phyloP scores from a whole-genome alignment of 64 coral and sea anemone species.

The Stichodactyla mertensii region DNA sequence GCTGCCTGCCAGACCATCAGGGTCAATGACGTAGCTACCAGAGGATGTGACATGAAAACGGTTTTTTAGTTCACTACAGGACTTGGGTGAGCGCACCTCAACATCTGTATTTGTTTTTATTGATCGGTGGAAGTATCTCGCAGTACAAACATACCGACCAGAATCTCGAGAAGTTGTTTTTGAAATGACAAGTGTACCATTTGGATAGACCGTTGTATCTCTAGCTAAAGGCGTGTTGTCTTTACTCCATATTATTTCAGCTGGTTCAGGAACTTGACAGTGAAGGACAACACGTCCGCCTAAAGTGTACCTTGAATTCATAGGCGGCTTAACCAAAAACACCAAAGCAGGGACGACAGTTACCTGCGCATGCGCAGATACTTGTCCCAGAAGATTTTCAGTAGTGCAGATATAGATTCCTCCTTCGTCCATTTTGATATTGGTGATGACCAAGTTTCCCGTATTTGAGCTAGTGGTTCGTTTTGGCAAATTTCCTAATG shows the following conservation, averaged over 20 bases:
- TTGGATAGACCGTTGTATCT: not conserved
- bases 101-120: not conserved
- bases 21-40: slow-evolving; percentile 41
- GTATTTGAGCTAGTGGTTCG: not conserved
- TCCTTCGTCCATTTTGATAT: not conserved
- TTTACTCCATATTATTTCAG: not conserved
- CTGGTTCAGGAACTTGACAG: not conserved
- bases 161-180: not conserved
- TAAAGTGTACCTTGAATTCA: not conserved
- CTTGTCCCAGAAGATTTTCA: not conserved
- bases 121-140: not conserved
- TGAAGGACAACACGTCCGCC: not conserved
- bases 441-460: not conserved
- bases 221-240: not conserved
- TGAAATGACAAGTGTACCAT: not conserved
- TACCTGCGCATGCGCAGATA: not conserved
- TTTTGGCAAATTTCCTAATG: not conserved
- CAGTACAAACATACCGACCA: not conserved
- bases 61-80: slow-evolving; percentile 38
- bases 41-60: not conserved
- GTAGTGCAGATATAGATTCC: not conserved
- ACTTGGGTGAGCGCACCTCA: not conserved
- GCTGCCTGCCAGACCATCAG: slow-evolving; percentile 21
- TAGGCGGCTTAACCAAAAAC: not conserved
- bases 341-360: not conserved